These are phyloP conservation scores for Sinocyclocheilus anophthalmus DNA, from an alignment of 2,113 vertebrate species.

Conservation along the genomic window DNA sequence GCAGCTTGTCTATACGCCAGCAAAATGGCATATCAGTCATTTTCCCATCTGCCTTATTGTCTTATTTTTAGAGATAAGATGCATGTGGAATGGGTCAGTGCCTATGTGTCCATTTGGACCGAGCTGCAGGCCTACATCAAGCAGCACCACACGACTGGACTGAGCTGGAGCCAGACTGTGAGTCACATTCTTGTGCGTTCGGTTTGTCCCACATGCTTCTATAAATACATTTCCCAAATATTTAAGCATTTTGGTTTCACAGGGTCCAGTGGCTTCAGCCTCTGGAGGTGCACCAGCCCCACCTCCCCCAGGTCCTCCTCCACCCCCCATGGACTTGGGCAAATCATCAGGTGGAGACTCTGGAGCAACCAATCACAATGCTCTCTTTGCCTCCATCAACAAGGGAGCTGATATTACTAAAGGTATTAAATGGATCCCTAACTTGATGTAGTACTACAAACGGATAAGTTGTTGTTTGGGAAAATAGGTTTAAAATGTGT, in stretches of 20 bases:
- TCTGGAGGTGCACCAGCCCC: slow-evolving; percentile 80
- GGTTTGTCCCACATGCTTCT: not conserved
- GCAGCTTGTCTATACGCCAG: not conserved
- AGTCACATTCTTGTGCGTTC: slow-evolving; percentile 61
- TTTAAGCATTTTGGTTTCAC: slow-evolving; percentile 34
- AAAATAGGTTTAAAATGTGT: not conserved
- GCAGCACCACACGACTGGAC: slow-evolving; percentile 89
- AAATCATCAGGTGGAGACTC: slow-evolving; percentile 56
- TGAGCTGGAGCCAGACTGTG: slow-evolving; percentile 91
- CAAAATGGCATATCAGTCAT: not conserved
- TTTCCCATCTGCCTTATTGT: not conserved
- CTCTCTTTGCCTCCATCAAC: slow-evolving; percentile 91
- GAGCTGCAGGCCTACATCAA: slow-evolving; percentile 93
- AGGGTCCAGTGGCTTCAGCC: slow-evolving; percentile 88
- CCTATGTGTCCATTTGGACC: slow-evolving; percentile 91
- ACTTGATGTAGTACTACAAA: not conserved
- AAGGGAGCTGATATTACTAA: slow-evolving; percentile 87
- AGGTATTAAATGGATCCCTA: slow-evolving; percentile 69
- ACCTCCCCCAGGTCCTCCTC: slow-evolving; percentile 87
- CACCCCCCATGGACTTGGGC: slow-evolving; percentile 77
- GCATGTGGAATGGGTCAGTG: slow-evolving; percentile 94
- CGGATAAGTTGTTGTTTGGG: not conserved
- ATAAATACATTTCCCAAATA: not conserved
- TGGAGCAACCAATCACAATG: slow-evolving; percentile 68
- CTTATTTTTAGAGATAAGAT: slow-evolving; percentile 82